These are phyloP conservation scores for Lymantria dispar DNA, from an alignment of 2,888 invertebrate species.

Conservation along the genomic window DNA sequence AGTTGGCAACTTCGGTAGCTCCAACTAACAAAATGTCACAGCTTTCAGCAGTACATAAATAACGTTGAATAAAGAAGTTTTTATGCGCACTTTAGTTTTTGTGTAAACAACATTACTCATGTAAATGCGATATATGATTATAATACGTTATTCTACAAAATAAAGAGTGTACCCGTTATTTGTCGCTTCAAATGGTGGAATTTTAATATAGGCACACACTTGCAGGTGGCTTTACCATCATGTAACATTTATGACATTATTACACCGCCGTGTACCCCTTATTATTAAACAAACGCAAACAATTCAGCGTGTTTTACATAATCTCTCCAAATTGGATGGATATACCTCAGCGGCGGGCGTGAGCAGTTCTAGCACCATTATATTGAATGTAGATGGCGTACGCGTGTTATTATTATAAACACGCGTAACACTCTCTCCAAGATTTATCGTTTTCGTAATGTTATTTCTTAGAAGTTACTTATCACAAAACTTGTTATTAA, in stretches of 20 bases:
- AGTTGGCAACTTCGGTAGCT: constrained; percentile 19
- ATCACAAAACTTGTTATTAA: constrained; percentile 10
- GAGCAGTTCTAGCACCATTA: constrained; percentile 23
- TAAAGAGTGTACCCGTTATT: constrained; percentile 42
- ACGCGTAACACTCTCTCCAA: constrained; percentile 14
- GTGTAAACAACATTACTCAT: constrained; percentile 39
- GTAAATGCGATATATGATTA: constrained; percentile 16
- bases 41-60: constrained; percentile 12
- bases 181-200: constrained; percentile 52
- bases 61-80: constrained; percentile 12
- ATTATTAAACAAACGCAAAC: constrained; percentile 62
- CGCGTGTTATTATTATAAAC: constrained; percentile 22
- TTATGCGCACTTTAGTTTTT: constrained; percentile 5
- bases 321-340: constrained; percentile 64
- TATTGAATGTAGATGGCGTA: constrained; percentile 29
- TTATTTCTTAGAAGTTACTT: constrained; percentile 11
- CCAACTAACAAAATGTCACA: constrained; percentile 16
- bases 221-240: constrained; percentile 42
- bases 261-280: constrained; percentile 51
- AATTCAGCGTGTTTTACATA: constrained; percentile 62
- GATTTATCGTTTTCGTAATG: constrained; percentile 30
- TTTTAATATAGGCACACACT: constrained; percentile 63
- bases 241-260: constrained; percentile 69
- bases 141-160: constrained; percentile 43
- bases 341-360: constrained; percentile 35